Conservation (phyloP, 1,140 invertebrate species). For the Venustaconcha ellipsiformis region DNA sequence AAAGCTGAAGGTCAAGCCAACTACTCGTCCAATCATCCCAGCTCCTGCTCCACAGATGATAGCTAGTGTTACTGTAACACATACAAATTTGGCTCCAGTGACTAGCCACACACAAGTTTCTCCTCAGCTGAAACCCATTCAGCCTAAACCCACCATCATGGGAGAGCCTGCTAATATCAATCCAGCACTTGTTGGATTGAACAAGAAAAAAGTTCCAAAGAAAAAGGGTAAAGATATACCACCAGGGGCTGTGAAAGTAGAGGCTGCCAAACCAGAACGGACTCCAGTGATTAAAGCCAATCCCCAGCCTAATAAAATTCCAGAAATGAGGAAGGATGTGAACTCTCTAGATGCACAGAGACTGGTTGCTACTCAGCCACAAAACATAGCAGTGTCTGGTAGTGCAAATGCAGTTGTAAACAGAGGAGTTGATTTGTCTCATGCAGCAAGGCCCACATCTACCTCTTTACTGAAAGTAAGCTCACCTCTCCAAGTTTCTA, state of each 20-base stretch:
- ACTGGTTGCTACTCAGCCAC: too few species aligned
- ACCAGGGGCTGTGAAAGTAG: slow-evolving; percentile 2
- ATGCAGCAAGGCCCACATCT: neutral
- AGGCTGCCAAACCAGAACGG: slow-evolving; percentile 43
- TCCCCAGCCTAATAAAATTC: slow-evolving; percentile 39
- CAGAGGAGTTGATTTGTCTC: slow-evolving; percentile 34
- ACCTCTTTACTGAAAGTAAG: slow-evolving; percentile 53
- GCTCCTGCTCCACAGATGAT: slow-evolving; percentile 51
- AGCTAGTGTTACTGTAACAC: slow-evolving; percentile 42
- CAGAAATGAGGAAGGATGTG: too few species aligned
- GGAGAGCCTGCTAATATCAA: slow-evolving; percentile 62
- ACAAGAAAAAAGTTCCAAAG: slow-evolving; percentile 61
- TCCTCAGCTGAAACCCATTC: slow-evolving; percentile 66
- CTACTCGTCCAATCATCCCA: slow-evolving; percentile 61
- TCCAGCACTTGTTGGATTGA: slow-evolving; percentile 62
- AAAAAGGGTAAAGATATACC: slow-evolving; percentile 68
- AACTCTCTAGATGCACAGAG: too few species aligned
- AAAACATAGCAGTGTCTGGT: too few species aligned
- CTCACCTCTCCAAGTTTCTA: slow-evolving; percentile 39
- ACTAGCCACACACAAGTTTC: slow-evolving; percentile 47
- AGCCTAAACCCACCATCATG: slow-evolving; percentile 68
- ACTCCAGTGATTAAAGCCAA: slow-evolving; percentile 63
- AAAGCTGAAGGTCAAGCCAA: slow-evolving; percentile 21
- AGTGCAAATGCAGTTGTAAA: too few species aligned
- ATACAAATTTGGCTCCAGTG: slow-evolving; percentile 45